Evolutionary conservation across 2,888 invertebrate genomes (phyloP).

Genomic region (Cheilosia vernalis): DNA sequence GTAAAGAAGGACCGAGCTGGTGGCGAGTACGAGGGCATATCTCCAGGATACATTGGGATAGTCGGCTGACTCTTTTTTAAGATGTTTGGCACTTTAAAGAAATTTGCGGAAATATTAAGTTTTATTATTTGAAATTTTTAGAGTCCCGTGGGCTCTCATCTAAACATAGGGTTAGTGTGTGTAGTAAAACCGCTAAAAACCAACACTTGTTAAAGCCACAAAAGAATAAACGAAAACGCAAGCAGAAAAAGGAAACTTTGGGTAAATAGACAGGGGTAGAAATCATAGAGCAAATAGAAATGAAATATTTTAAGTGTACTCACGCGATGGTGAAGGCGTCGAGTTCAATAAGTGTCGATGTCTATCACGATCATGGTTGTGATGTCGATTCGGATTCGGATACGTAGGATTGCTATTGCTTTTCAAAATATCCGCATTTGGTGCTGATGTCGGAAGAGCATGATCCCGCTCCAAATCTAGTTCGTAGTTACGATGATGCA

Average conservation of each 20-base stretch:
- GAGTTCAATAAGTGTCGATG: slow-evolving; percentile 81
- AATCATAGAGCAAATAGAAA: not conserved
- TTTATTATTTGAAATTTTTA: no score
- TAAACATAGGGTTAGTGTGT: no score
- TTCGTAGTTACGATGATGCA: slow-evolving; percentile 85
- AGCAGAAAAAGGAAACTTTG: no score
- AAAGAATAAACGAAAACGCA: no score
- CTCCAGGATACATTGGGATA: slow-evolving; percentile 86
- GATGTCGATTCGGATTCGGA: slow-evolving; percentile 88
- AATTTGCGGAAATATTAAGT: no score
- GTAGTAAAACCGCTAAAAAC: no score
- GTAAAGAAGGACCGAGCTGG: slow-evolving; percentile 92
- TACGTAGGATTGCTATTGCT: slow-evolving; percentile 90
- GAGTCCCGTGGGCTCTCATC: no score
- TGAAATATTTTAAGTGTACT: slow-evolving; percentile 39
- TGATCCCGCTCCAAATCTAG: slow-evolving; percentile 89
- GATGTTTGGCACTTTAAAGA: slow-evolving; percentile 84
- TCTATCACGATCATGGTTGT: slow-evolving; percentile 81
- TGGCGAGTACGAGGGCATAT: slow-evolving; percentile 92
- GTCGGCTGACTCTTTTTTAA: slow-evolving; percentile 86
- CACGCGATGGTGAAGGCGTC: slow-evolving; percentile 82
- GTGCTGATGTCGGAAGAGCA: slow-evolving; percentile 89
- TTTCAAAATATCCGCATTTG: slow-evolving; percentile 91
- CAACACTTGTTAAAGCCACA: no score
- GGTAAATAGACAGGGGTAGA: not conserved